Evolutionary conservation across 2,888 invertebrate genomes (phyloP).

Genomic region (Aricia artaxerxes): DNA sequence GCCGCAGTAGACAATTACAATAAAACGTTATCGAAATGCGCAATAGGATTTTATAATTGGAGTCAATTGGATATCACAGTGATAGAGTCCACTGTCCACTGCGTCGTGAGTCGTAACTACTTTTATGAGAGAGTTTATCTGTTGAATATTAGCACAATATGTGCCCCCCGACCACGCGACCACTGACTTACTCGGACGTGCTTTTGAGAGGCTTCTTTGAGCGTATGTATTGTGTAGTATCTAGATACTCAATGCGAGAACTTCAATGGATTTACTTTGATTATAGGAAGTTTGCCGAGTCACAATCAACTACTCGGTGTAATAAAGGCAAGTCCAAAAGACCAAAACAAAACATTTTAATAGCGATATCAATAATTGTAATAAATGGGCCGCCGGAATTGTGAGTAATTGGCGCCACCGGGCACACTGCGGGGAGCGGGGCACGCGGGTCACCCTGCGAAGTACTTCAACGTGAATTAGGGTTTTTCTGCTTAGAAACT

Average conservation of each 20-base stretch:
- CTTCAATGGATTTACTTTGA: not conserved
- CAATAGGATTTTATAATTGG: constrained; percentile 14
- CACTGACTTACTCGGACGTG: too few species aligned
- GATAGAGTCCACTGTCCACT: constrained; percentile 8
- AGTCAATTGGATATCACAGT: not conserved
- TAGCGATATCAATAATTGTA: constrained; percentile 9
- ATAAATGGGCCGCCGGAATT: not conserved
- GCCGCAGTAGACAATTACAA: not conserved
- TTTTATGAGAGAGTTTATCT: not conserved
- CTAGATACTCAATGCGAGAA: too few species aligned
- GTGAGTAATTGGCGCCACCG: not conserved
- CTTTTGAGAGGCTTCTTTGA: too few species aligned
- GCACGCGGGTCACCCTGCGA: not conserved
- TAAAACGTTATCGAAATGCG: constrained; percentile 9
- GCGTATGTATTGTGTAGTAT: too few species aligned
- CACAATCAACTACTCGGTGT: not conserved
- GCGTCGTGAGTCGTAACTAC: not conserved
- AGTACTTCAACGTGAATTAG: not conserved
- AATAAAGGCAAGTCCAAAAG: not conserved
- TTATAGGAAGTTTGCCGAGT: not conserved
- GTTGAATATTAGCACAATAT: not conserved
- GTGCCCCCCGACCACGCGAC: not conserved
- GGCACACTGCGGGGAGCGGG: not conserved
- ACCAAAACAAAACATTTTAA: not conserved
- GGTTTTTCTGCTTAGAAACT: not conserved